Percentiles rank a stretch among this genome's conserved stretches.
phyloP scores from a whole-genome alignment of 2,888 invertebrate genomes.

The Tinea pellionella region DNA sequence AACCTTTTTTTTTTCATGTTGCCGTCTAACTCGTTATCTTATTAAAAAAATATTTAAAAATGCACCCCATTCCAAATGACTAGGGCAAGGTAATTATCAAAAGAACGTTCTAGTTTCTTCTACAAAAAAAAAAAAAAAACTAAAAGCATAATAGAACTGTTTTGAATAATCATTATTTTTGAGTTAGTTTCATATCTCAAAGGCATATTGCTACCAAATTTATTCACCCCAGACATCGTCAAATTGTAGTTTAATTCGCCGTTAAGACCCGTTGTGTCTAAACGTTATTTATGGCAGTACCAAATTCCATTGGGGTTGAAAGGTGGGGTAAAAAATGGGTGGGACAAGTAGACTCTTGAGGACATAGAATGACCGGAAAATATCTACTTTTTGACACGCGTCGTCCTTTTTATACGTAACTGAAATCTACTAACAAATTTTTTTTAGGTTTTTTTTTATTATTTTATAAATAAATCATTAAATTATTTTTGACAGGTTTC shows the following conservation, averaged over 20 bases:
- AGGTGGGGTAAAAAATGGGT: neutral
- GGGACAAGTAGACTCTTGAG: neutral
- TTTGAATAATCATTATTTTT: slow-evolving; percentile 7
- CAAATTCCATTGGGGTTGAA: neutral
- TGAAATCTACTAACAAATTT: too few species aligned
- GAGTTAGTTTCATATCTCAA: neutral
- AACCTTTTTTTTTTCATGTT: too few species aligned
- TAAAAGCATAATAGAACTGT: neutral
- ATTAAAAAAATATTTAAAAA: too few species aligned
- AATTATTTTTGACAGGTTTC: too few species aligned
- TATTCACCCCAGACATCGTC: slow-evolving; percentile 46
- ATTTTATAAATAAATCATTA: too few species aligned
- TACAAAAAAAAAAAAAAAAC: too few species aligned
- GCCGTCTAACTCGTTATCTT: too few species aligned
- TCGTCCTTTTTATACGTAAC: too few species aligned
- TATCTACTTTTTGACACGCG: neutral
- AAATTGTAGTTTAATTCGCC: slow-evolving; percentile 54
- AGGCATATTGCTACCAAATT: slow-evolving; percentile 26
- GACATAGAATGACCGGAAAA: neutral
- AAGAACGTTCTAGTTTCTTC: neutral
- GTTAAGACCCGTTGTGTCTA: slow-evolving; percentile 38
- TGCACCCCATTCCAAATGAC: too few species aligned
- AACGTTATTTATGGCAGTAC: slow-evolving; percentile 28
- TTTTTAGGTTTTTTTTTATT: too few species aligned
- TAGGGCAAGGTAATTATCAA: too few species aligned